These are phyloP conservation scores for Somateria mollissima DNA, from an alignment of 2,797 vertebrate species.

Conservation along the genomic window DNA sequence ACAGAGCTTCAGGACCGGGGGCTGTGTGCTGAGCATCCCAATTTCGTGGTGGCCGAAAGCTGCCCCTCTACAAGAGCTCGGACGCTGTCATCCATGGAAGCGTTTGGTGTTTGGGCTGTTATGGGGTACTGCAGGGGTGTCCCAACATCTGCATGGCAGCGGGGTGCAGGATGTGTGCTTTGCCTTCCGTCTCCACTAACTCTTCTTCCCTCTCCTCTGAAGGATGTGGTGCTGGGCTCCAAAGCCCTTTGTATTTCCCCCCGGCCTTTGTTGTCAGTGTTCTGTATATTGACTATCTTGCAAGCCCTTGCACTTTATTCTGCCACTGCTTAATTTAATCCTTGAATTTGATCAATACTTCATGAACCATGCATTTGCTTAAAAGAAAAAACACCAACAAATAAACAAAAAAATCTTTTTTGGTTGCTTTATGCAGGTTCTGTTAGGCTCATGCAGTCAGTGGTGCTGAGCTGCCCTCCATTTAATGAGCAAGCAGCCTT, in stretches of 20 bases:
- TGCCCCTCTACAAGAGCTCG: neutral
- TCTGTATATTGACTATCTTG: neutral
- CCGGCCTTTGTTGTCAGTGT: fast-evolving
- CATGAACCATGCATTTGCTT: neutral
- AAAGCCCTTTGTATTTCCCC: neutral
- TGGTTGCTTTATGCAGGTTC: slow-evolving; percentile 39
- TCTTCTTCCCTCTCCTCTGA: neutral
- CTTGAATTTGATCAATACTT: slow-evolving; percentile 54
- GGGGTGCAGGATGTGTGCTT: neutral
- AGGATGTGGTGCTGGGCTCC: neutral
- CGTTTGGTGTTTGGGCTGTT: neutral
- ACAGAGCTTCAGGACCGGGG: neutral
- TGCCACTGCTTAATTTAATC: slow-evolving; percentile 46
- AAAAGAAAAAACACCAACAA: neutral
- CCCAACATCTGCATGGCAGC: fast-evolving
- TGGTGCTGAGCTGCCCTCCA: neutral
- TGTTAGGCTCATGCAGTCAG: slow-evolving; percentile 54
- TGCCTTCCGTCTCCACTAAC: neutral
- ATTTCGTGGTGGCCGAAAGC: neutral
- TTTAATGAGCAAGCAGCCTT: slow-evolving; percentile 13
- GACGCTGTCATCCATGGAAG: neutral
- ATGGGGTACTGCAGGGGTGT: neutral
- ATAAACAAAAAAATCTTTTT: neutral
- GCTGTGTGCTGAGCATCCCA: neutral
- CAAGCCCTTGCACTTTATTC: neutral